Conservation (phyloP, 2,113 vertebrate species). For the Dolichotis patagonum region DNA sequence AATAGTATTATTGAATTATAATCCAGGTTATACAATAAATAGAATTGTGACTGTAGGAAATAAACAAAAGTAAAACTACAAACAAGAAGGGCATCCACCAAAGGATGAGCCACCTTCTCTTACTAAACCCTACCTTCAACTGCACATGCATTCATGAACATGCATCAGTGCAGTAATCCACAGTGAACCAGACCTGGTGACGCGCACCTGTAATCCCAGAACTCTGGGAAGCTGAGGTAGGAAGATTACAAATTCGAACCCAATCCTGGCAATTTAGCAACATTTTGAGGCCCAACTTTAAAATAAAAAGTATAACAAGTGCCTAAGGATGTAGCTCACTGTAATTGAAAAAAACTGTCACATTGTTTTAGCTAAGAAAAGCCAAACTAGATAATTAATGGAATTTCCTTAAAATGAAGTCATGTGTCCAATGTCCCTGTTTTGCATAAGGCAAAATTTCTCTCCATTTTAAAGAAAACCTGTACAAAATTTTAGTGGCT, state of each 20-base stretch:
- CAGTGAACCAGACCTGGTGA: neutral
- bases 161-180: neutral
- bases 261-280: neutral
- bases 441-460: neutral
- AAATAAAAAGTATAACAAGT: neutral
- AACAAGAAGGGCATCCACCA: neutral
- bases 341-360: neutral
- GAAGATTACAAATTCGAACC: neutral
- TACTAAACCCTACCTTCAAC: neutral
- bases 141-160: neutral
- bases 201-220: neutral
- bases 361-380: neutral
- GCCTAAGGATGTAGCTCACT: neutral
- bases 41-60: no score
- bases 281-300: neutral
- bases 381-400: neutral
- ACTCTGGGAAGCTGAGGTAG: neutral
- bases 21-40: neutral
- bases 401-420: neutral
- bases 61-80: neutral
- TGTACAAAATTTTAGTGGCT: neutral
- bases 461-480: constrained; percentile 13
- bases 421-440: neutral
- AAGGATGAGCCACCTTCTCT: neutral
- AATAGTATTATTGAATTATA: neutral